Percentiles rank a stretch among this genome's conserved stretches.
phyloP scores from a whole-genome alignment of 1,140 invertebrate genomes.

The Aphis gossypii region DNA sequence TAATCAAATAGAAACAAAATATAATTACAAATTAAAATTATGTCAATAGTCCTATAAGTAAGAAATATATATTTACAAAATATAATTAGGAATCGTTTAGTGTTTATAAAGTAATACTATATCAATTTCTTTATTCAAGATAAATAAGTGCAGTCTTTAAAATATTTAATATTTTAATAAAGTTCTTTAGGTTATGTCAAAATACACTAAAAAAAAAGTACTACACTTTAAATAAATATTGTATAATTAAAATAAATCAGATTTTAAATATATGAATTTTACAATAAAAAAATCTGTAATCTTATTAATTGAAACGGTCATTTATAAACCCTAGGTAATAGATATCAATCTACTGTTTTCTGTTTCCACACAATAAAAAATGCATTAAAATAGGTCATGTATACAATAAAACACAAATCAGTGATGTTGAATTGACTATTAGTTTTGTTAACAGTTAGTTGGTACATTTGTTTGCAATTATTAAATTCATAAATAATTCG shows the following conservation, averaged over 20 bases:
- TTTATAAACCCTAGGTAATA: neutral
- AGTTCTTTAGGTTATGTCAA: neutral
- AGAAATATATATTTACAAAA: constrained; percentile 41
- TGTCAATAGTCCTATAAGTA: neutral
- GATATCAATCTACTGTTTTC: neutral
- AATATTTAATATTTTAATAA: constrained; percentile 34
- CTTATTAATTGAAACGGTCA: neutral
- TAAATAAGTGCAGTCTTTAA: constrained; percentile 50
- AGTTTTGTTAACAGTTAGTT: constrained; percentile 11
- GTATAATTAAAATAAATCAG: neutral
- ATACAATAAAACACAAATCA: neutral
- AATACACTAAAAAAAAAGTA: neutral
- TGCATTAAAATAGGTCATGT: neutral
- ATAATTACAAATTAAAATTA: constrained; percentile 26
- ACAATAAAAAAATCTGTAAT: neutral
- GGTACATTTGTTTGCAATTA: neutral
- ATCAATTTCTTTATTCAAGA: constrained; percentile 38
- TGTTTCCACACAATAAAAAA: neutral
- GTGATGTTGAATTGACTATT: constrained; percentile 7
- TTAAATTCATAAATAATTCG: constrained; percentile 3
- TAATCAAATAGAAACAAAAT: constrained; percentile 33
- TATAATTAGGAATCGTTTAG: constrained; percentile 10
- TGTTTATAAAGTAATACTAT: constrained; percentile 9
- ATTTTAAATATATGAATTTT: neutral
- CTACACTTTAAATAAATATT: constrained; percentile 5